phyloP scores from a whole-genome alignment of 2,888 invertebrate genomes.

The Anaspis maculata region DNA sequence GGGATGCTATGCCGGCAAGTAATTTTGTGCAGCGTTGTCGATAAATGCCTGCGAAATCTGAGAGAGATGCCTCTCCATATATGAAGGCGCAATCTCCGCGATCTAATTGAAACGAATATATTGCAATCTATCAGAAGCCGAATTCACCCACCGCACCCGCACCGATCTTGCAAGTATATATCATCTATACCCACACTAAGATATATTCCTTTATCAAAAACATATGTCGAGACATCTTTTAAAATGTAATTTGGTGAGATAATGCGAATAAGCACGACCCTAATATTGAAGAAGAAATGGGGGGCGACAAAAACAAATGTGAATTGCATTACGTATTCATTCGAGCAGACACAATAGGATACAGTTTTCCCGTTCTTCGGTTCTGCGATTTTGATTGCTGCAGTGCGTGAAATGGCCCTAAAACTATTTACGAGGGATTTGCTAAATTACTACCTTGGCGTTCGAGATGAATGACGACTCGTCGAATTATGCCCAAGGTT shows the following conservation, averaged over 20 bases:
- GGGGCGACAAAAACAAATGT: slow-evolving; percentile 43
- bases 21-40: slow-evolving; percentile 14
- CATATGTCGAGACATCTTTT: slow-evolving; percentile 40
- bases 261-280: slow-evolving; percentile 36
- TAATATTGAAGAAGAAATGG: slow-evolving; percentile 28
- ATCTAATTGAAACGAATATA: not conserved
- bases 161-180: too few relatives aligned
- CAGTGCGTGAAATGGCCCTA: slow-evolving; percentile 25
- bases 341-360: slow-evolving; percentile 32
- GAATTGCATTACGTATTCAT: slow-evolving; percentile 43
- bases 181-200: not conserved
- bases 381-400: too few relatives aligned
- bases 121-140: too few relatives aligned
- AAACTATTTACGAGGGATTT: slow-evolving; percentile 29
- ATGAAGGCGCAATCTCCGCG: not conserved
- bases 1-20: slow-evolving; percentile 11
- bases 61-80: slow-evolving; percentile 4
- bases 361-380: slow-evolving; percentile 26
- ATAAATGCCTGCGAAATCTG: too few relatives aligned
- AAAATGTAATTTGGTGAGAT: slow-evolving; percentile 41
- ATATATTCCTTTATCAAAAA: slow-evolving; percentile 37
- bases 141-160: too few relatives aligned
- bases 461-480: too few relatives aligned
- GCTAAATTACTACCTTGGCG: slow-evolving; percentile 18
- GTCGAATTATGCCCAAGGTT: too few relatives aligned